Evolutionary conservation across 1,140 invertebrate genomes (phyloP).

Genomic region (Halesus radiatus): DNA sequence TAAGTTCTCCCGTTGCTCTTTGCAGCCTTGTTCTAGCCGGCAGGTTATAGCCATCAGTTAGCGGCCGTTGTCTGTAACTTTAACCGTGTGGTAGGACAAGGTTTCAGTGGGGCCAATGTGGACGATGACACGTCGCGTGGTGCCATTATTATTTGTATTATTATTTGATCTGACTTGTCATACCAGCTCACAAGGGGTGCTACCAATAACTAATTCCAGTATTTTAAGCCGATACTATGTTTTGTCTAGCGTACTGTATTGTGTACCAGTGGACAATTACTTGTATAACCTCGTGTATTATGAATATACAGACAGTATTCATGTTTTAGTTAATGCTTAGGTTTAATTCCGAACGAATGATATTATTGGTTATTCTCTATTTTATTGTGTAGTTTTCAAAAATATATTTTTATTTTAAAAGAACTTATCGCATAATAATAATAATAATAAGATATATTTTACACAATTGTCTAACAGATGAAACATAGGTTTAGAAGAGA

Average conservation of each 20-base stretch:
- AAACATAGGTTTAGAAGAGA: conserved; percentile 47
- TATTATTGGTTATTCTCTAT: conserved; percentile 56
- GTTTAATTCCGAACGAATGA: conserved; percentile 52
- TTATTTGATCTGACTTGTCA: conserved; percentile 70
- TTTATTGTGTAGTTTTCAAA: conserved; percentile 56
- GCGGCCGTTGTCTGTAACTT: not conserved
- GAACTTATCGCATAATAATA: conserved; percentile 50
- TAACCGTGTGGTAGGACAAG: conserved; percentile 68
- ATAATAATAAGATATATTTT: conserved; percentile 54
- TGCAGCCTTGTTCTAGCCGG: conserved; percentile 39
- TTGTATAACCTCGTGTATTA: conserved; percentile 64
- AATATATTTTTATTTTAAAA: conserved; percentile 53
- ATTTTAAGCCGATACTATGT: conserved; percentile 61
- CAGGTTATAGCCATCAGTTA: conserved; percentile 31
- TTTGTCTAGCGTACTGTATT: conserved; percentile 68
- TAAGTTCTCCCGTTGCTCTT: conserved; percentile 38
- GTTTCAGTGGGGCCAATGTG: conserved; percentile 65
- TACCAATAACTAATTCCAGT: conserved; percentile 72
- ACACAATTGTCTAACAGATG: conserved; percentile 46
- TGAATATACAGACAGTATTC: conserved; percentile 69
- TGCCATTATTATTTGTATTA: conserved; percentile 68
- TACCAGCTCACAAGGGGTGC: conserved; percentile 72
- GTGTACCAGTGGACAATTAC: conserved; percentile 66
- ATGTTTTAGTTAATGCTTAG: conserved; percentile 56
- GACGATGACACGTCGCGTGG: conserved; percentile 68